These are phyloP conservation scores for Cryptoblepharus egeriae DNA, from an alignment of 2,797 vertebrate genomes.

Conservation along the genomic window DNA sequence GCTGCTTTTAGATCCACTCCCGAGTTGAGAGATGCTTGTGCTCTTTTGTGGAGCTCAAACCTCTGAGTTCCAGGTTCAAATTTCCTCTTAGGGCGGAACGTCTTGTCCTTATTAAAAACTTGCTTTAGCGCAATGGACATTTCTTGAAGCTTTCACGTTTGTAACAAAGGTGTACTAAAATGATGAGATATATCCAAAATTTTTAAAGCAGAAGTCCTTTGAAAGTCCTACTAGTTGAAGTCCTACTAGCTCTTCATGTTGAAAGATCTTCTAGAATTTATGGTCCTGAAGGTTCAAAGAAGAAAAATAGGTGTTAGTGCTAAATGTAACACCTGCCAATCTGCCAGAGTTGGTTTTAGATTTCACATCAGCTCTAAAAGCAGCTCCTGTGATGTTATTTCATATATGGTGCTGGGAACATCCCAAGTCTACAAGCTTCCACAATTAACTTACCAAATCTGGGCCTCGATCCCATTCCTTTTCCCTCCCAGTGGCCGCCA, in stretches of 20 bases:
- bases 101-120: slow-evolving; percentile 89
- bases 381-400: not conserved
- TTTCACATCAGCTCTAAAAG: slow-evolving; percentile 2
- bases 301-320: slow-evolving; percentile 52
- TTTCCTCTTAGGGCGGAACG: slow-evolving; percentile 85
- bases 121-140: slow-evolving; percentile 86
- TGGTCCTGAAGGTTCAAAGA: slow-evolving; percentile 67
- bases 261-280: slow-evolving; percentile 60
- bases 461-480: too few species aligned
- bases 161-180: slow-evolving; percentile 53
- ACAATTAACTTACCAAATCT: not conserved
- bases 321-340: not conserved
- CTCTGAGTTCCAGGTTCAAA: slow-evolving; percentile 88
- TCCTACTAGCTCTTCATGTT: slow-evolving; percentile 50
- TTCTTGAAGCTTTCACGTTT: slow-evolving; percentile 54
- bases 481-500: not conserved
- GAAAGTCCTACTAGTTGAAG: too few species aligned
- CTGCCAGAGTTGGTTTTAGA: slow-evolving; percentile 8
- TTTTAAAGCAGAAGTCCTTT: slow-evolving; percentile 51
- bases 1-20: slow-evolving; percentile 82
- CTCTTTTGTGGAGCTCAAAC: slow-evolving; percentile 87
- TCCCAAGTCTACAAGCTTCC: not conserved
- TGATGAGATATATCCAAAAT: slow-evolving; percentile 50
- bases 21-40: slow-evolving; percentile 82
- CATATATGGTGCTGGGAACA: not conserved